Base-by-base conservation (phyloP, 2,113 vertebrate genomes). In the Syngnathus typhle region DNA sequence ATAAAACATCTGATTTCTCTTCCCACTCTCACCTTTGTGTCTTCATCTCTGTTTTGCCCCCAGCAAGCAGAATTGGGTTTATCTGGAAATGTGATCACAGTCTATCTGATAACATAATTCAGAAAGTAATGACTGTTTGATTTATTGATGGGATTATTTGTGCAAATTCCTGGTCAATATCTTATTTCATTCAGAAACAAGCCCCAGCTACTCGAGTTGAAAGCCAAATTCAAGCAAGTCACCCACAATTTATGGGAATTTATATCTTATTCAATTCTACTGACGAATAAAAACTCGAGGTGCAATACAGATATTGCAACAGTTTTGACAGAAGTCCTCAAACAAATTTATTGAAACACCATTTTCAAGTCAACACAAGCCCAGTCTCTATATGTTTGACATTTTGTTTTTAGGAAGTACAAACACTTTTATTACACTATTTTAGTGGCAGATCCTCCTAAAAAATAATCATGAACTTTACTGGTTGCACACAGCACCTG, bases 131-230 rank as follows among this genome's bases (percentile, higher is more conserved):
- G 16, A 23, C 32, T 37, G 6, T 5, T 67, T 86, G 81, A 82
- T 86, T 85, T 86, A 84, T 87, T 82, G 82, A 87, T 86, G 60
- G 54, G 69, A 76, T 85, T 85, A 78, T 76, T 79, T 78, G 78
- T 78, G 58, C 74, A 65, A 78, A 69, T 69, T 7, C 10, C 56
- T 62, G 39, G 37, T 43, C 58, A 69, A 51, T 41, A 6, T 36
- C 67, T 68, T 52, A 66, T 75, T 37, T 62, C 71, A 62, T 65
- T 62, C 38, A 67, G 67, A 64, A 16, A 36, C 47, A 6, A 2
- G 39, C 16, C 32, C 23, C 58, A 11, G 67, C 46, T 58, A 59
- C 71, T 7, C 11, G 7, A 54, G 19, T 19, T 16, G 18, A 43
- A 60, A 10, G n/a, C 18, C 10, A 21, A 60, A 39, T 41, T n/a